Evolutionary conservation across 2,797 vertebrate genomes (phyloP).

Genomic region (Pseudochaenichthys georgianus): DNA sequence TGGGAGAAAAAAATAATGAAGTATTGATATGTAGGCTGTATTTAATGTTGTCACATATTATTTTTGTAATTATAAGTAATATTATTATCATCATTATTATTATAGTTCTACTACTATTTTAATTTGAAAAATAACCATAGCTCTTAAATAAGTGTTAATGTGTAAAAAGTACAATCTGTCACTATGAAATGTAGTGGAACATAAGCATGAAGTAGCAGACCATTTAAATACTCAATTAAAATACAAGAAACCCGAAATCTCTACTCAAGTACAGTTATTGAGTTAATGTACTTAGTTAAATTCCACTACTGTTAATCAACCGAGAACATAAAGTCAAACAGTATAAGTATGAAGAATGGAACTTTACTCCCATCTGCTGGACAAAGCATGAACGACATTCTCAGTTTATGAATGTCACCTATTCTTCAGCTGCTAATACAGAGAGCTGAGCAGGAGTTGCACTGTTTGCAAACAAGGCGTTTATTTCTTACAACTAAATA

Average conservation of each 20-base stretch:
- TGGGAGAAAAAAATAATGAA: too few species aligned
- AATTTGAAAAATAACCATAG: background rate
- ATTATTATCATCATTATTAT: too few species aligned
- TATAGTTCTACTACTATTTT: too few species aligned
- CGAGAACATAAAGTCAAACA: background rate
- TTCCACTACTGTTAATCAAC: too few species aligned
- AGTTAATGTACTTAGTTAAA: background rate
- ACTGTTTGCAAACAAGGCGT: background rate
- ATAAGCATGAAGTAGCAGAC: background rate
- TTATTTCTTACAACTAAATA: background rate
- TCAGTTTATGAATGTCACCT: background rate
- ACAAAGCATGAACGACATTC: background rate
- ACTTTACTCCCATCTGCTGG: constrained; percentile 3
- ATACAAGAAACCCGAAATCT: background rate
- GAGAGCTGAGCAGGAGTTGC: background rate
- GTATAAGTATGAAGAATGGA: background rate
- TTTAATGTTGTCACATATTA: too few species aligned
- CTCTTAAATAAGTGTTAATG: too few species aligned
- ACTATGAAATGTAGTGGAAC: background rate
- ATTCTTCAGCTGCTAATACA: background rate
- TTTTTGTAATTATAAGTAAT: too few species aligned
- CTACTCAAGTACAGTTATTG: background rate
- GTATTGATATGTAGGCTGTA: too few species aligned
- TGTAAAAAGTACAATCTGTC: background rate
- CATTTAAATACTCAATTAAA: background rate